Conservation (phyloP, 2,888 invertebrate genomes). For the Leptarthrus brevirostris region DNA sequence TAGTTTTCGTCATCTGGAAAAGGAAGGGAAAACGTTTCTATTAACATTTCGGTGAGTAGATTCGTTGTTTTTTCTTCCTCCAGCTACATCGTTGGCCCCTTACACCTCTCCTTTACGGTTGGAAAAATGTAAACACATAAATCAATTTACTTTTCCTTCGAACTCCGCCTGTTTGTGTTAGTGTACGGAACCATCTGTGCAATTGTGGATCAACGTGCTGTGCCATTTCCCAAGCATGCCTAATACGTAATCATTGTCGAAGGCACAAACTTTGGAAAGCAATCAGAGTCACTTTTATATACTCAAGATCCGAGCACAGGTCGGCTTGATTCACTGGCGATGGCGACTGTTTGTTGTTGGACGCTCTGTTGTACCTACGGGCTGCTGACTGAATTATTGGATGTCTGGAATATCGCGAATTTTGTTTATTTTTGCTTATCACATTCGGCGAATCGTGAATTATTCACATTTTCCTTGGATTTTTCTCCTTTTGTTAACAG, state of each 20-base stretch:
- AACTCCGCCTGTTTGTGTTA: not conserved
- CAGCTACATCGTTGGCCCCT: not conserved
- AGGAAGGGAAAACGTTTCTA: constrained; percentile 18
- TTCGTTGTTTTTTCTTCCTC: not conserved
- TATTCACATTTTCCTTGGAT: constrained; percentile 35
- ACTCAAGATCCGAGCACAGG: not conserved
- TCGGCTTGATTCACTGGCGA: not conserved
- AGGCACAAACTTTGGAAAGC: constrained; percentile 9
- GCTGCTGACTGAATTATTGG: constrained; percentile 42
- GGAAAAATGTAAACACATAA: constrained; percentile 50
- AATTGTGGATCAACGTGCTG: not conserved
- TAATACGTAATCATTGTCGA: not conserved
- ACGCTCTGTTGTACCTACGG: not conserved
- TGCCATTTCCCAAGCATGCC: constrained; percentile 38
- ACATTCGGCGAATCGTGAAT: constrained; percentile 25
- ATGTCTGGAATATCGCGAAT: constrained; percentile 28
- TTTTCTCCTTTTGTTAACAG: constrained; percentile 23
- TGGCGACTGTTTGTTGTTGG: constrained; percentile 21
- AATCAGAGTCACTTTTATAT: constrained; percentile 12
- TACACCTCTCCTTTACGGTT: not conserved
- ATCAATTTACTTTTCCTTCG: constrained; percentile 42
- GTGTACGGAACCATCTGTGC: constrained; percentile 2
- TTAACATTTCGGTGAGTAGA: constrained; percentile 26
- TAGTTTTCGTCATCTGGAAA: not conserved
- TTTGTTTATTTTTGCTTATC: constrained; percentile 39